Base-by-base conservation (phyloP, 2,888 invertebrate species). In the Catotricha subobsoleta region DNA sequence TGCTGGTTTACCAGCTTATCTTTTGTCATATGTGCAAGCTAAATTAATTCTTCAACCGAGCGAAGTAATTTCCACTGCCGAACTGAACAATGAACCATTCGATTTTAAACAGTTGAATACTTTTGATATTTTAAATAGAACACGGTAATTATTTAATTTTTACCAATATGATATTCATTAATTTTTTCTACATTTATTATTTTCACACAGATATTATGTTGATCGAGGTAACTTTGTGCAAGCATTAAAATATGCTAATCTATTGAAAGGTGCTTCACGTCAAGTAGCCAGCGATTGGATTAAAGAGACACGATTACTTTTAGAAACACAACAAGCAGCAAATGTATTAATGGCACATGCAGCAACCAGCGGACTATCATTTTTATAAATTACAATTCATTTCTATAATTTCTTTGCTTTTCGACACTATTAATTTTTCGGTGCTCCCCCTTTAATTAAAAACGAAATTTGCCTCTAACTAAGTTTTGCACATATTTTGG, bases 321-420 rank as follows among this genome's bases (percentile, higher is more conserved):
- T 95, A 47, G 94, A 94, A 65, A 83, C 88, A 9, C 74, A 81
- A 55, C 91, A 91, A 60, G 90, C 90, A 10, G 86, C 91, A 9
- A 79, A 86, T 54, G 82, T 86, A 0, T 67, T 97, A 21, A 70
- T 92, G 57, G 86, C 92, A 0, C 86, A 91, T 57, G 90, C 91
- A 4, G 77, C 83, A 1, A 80, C 88, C 2, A 71, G 77, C 48
- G 79, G 76, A 20, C 62, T 80, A 41, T 56, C 66, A 51, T 67
- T 68, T 56, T 57, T 65, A 16, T 46, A 46, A 44, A 38, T 37
- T 23, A 23, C 23, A 23, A n/a, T n/a, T n/a, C n/a, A n/a, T n/a
- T n/a, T n/a, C n/a, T n/a, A n/a, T n/a, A n/a, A n/a, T n/a, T n/a
- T n/a, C n/a, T n/a, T n/a, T n/a, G n/a, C n/a, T n/a, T n/a, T n/a